phyloP scores from a whole-genome alignment of 2,113 vertebrate genomes.

The Atlantisia rogersi region DNA sequence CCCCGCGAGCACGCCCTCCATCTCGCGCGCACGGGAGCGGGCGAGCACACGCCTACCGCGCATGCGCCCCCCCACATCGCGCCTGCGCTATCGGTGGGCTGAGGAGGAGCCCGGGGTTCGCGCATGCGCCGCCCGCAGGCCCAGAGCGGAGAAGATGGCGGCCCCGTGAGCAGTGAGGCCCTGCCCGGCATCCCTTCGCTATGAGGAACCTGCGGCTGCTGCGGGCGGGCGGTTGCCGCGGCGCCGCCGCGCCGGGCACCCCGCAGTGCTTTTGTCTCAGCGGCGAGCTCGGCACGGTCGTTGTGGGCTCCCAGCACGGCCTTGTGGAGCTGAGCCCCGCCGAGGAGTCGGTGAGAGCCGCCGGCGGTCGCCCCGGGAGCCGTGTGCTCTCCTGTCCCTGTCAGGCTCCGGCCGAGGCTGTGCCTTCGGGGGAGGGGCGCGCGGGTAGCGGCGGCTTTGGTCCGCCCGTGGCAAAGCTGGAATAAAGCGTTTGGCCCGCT shows the following conservation, averaged over 20 bases:
- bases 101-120: accelerated
- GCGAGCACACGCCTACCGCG: no score
- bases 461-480: background rate
- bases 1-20: no score
- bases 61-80: background rate
- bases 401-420: background rate
- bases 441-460: background rate
- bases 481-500: background rate
- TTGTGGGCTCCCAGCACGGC: constrained; percentile 81
- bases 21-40: no score
- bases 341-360: constrained; percentile 57
- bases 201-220: constrained; percentile 92
- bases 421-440: background rate
- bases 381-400: background rate
- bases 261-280: constrained; percentile 82
- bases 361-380: background rate
- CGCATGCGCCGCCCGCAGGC: background rate
- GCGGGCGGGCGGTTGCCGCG: constrained; percentile 53
- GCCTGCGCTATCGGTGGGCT: background rate
- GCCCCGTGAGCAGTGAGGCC: accelerated
- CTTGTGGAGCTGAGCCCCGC: constrained; percentile 81
- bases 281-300: constrained; percentile 73
- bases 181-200: accelerated
- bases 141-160: background rate
- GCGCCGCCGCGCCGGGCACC: constrained; percentile 28